Evolutionary conservation across 2,797 vertebrate genomes (phyloP).

Genomic region (Potorous gilbertii): DNA sequence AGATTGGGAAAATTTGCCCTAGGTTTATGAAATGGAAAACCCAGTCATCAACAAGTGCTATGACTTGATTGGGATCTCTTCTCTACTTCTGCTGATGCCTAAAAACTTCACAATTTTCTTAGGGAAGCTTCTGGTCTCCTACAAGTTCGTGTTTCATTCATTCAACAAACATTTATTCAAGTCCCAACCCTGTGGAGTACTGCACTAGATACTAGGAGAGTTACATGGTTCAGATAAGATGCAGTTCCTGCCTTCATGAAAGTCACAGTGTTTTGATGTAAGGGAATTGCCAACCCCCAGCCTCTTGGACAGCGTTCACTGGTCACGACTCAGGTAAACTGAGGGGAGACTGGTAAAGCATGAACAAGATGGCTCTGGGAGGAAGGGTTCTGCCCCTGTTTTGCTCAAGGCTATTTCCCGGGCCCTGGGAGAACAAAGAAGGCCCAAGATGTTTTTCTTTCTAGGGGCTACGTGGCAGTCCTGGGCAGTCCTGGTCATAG

Average conservation of each 20-base stretch:
- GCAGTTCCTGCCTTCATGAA: not conserved
- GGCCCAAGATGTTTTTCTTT: too few species aligned
- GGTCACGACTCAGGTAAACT: too few species aligned
- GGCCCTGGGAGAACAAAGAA: too few species aligned
- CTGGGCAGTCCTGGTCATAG: too few species aligned
- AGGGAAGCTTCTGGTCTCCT: not conserved
- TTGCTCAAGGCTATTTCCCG: too few species aligned
- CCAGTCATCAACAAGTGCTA: not conserved
- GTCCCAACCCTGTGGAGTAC: not conserved
- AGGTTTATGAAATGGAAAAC: not conserved
- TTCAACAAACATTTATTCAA: not conserved
- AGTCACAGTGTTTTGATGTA: not conserved
- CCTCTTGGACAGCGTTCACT: too few species aligned
- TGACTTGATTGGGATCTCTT: not conserved
- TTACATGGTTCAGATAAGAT: not conserved
- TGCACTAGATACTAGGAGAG: not conserved
- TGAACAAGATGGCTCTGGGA: too few species aligned
- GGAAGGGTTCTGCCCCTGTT: too few species aligned
- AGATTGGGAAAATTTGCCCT: not conserved
- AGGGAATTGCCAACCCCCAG: too few species aligned
- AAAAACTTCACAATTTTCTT: not conserved
- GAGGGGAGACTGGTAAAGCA: too few species aligned
- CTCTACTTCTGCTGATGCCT: not conserved
- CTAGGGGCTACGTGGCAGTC: too few species aligned
- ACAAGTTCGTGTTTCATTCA: not conserved